Conservation (phyloP, 2,888 invertebrate species). For the Rutpela maculata region DNA sequence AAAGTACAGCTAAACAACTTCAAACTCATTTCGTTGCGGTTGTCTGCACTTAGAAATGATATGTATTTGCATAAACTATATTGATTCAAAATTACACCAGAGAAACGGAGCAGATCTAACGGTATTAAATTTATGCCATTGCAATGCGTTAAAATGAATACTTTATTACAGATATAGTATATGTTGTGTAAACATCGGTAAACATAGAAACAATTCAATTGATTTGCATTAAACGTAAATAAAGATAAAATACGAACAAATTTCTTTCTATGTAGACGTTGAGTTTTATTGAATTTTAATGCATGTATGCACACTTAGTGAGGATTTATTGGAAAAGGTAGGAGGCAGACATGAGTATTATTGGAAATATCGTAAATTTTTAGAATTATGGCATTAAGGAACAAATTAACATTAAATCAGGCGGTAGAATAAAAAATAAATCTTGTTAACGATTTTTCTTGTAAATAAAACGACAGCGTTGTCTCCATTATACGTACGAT, state of each 20-base stretch:
- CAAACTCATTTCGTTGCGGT: constrained; percentile 36
- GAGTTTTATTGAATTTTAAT: constrained; percentile 34
- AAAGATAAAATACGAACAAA: constrained; percentile 28
- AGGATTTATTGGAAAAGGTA: constrained; percentile 16
- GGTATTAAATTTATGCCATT: constrained; percentile 46
- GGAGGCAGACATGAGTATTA: constrained; percentile 15
- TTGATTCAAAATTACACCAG: constrained; percentile 41
- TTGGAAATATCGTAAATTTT: constrained; percentile 4
- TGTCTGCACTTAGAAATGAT: constrained; percentile 40
- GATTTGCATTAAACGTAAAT: constrained; percentile 29
- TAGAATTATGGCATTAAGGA: background rate
- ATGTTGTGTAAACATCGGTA: constrained; percentile 8
- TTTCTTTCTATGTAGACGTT: constrained; percentile 27
- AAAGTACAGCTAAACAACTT: constrained; percentile 16
- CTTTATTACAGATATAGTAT: constrained; percentile 23
- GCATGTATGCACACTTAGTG: constrained; percentile 26
- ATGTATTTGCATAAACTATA: constrained; percentile 44
- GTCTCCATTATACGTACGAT: background rate
- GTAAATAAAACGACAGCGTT: background rate
- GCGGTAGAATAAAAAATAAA: constrained; percentile 12
- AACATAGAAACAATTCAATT: constrained; percentile 15
- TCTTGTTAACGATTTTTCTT: constrained; percentile 9
- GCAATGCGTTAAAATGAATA: constrained; percentile 23
- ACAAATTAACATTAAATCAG: constrained; percentile 15
- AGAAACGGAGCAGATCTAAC: constrained; percentile 44